These are phyloP conservation scores for Pan troglodytes DNA, from an alignment of 2,113 vertebrate genomes.

Conservation along the genomic window DNA sequence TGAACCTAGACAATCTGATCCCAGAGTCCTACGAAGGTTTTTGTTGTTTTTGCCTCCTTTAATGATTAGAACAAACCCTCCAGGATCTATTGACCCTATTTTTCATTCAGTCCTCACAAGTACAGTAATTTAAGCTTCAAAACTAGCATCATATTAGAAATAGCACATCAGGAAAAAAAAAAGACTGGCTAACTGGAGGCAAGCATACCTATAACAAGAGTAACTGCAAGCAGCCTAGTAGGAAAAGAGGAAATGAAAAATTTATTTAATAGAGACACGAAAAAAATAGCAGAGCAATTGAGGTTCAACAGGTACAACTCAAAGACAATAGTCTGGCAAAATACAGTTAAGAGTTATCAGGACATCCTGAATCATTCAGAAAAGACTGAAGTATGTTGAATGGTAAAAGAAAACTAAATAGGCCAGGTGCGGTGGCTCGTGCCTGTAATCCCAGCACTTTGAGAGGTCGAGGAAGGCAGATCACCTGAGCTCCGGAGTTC, in stretches of 20 bases:
- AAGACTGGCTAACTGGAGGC: not conserved
- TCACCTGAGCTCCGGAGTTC: too few species aligned
- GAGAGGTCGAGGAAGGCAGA: too few species aligned
- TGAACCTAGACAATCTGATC: not conserved
- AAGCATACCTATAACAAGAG: constrained; percentile 27
- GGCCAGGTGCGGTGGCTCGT: too few species aligned
- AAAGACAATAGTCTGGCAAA: constrained; percentile 18
- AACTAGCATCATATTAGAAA: constrained; percentile 55
- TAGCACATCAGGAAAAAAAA: not conserved
- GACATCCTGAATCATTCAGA: not conserved
- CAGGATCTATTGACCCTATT: not conserved
- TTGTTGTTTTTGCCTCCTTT: not conserved
- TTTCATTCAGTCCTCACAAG: constrained; percentile 40
- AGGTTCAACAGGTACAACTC: not conserved
- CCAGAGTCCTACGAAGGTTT: not conserved
- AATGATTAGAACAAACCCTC: not conserved
- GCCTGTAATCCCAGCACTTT: too few species aligned
- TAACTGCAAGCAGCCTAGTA: not conserved
- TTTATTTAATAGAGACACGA: constrained; percentile 36
- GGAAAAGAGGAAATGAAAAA: constrained; percentile 42
- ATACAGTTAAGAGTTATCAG: not conserved
- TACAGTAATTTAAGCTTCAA: constrained; percentile 32
- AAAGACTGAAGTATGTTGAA: not conserved
- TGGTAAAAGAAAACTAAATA: not conserved
- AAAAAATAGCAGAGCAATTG: not conserved